These are phyloP conservation scores for Pandion haliaetus DNA, from an alignment of 2,113 vertebrate species.

Conservation along the genomic window DNA sequence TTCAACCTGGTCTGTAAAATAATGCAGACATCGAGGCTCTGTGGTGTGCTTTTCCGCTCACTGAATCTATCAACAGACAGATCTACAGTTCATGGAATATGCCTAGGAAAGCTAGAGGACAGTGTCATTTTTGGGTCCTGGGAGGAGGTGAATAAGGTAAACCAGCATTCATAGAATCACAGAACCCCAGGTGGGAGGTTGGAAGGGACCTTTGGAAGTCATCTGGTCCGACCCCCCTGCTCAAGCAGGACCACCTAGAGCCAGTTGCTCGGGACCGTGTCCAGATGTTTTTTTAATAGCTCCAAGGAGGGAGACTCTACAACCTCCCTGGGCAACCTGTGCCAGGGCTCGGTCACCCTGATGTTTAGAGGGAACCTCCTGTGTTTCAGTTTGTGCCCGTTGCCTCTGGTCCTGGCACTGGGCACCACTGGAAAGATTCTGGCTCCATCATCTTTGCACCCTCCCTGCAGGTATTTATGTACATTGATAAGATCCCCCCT, in stretches of 20 bases:
- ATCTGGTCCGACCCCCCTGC: neutral
- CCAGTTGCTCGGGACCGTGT: fast-evolving
- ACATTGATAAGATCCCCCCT: neutral
- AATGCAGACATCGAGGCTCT: neutral
- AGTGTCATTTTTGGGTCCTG: neutral
- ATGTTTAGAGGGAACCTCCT: neutral
- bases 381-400: neutral
- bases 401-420: neutral
- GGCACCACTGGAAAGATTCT: neutral
- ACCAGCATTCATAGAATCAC: neutral
- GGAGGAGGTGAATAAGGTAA: neutral
- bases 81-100: neutral
- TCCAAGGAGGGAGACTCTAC: neutral
- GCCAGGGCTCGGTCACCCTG: neutral
- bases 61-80: neutral
- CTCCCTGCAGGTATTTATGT: neutral
- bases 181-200: neutral
- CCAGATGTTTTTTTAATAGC: neutral
- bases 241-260: neutral
- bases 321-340: neutral
- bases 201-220: neutral
- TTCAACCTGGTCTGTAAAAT: neutral
- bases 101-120: neutral
- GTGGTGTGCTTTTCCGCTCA: neutral
- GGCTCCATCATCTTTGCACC: neutral